phyloP scores from a whole-genome alignment of 2,113 vertebrate genomes.

The Cepphus grylle region DNA sequence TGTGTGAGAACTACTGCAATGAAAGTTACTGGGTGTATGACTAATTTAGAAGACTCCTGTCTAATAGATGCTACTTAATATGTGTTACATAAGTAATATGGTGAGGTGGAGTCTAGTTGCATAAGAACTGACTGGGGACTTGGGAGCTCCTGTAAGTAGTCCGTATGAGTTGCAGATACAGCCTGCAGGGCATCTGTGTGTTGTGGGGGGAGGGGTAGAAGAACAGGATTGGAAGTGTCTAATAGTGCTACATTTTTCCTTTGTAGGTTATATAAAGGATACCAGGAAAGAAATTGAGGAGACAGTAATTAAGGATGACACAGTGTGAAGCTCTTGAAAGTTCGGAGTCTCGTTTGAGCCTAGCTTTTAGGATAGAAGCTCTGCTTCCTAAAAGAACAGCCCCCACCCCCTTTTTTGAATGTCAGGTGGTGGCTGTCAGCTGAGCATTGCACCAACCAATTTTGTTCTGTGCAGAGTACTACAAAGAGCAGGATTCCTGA shows the following conservation, averaged over 20 bases:
- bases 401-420: not conserved
- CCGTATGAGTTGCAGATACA: not conserved
- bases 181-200: not conserved
- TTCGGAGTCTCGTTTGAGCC: not conserved
- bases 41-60: not conserved
- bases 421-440: not conserved
- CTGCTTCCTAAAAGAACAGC: not conserved
- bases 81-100: not conserved
- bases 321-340: not conserved
- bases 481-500: not conserved
- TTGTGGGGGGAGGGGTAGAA: not conserved
- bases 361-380: not conserved
- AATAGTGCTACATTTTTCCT: not conserved
- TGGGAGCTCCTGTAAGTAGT: constrained; percentile 1
- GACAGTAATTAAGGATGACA: not conserved
- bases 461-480: not conserved
- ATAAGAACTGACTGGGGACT: constrained; percentile 12
- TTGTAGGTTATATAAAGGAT: not conserved
- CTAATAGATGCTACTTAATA: constrained; percentile 12
- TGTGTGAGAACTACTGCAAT: not conserved
- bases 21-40: not conserved
- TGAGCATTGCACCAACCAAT: not conserved
- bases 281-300: not conserved
- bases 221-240: not conserved
- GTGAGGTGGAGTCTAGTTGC: constrained; percentile 17